Evolutionary conservation across 2,113 vertebrate species (phyloP), one percentile per base, ranked within the genome.

Genomic region (Morone saxatilis): DNA sequence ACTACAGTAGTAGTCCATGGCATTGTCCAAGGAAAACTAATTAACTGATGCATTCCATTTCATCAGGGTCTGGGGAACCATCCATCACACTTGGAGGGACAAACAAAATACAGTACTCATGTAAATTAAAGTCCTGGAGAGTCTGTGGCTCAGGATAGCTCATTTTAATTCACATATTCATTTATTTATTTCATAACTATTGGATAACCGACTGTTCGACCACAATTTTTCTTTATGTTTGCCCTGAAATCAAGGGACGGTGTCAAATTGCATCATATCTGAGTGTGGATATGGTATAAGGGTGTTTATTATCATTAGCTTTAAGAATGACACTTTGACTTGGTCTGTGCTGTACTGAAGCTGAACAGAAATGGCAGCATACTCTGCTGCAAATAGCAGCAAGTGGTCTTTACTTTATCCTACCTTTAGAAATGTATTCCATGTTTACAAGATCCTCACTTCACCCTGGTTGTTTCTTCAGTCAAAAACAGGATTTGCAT

Each of bases 41-140:
- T 95, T 94, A 94, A 90, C 87, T 94, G 94, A 95, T 95, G 93
- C 86, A 93, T 90, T 95, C 91, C 86, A 93, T 94, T 94, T 91
- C 91, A 89, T 96, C 92, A 92, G 70, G 76, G 80, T 92, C 84
- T 76, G 40, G 78, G 78, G 91, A 91, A 80, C 89, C 90, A 95
- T 96, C 85, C 83, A 95, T 96, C 92, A 93, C 71, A 83, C 66
- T 84, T 67, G 51, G 62, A 78, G 84, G 80, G 86, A 91, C 80
- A 94, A 92, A 93, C 87, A 95, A 94, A 94, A 93, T 92, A 87
- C 82, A 89, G 88, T 94, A 90, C 91, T 93, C 85, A 82, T 93
- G 88, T 93, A 94, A 95, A 95, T 95, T 90, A 91, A 94, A 92
- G 82, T 85, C 74, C 50, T 63, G 66, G 62, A 85, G 74, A 78